Evolutionary conservation across 1,140 invertebrate genomes (phyloP).

Genomic region (Drosophila albomicans): DNA sequence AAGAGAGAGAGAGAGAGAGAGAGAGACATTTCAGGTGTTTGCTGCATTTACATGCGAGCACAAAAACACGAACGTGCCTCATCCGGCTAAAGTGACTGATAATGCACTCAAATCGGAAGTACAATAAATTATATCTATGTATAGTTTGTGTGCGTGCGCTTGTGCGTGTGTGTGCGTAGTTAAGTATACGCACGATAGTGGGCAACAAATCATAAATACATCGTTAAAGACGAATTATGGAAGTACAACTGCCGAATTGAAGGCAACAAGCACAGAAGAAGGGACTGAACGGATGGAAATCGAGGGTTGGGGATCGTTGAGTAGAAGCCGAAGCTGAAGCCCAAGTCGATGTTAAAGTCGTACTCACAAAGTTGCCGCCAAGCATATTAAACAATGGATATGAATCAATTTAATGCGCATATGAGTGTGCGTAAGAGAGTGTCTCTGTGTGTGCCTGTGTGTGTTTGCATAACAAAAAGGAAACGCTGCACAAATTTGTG

Average conservation of each 20-base stretch:
- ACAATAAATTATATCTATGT: constrained; percentile 36
- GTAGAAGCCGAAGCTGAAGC: too few relatives aligned
- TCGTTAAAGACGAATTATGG: constrained; percentile 74
- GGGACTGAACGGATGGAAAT: background rate
- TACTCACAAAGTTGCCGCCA: constrained; percentile 58
- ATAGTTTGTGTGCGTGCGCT: too few relatives aligned
- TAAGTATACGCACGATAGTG: constrained; percentile 57
- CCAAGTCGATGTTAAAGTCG: background rate
- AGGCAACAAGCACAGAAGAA: constrained; percentile 17
- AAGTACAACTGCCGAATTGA: constrained; percentile 62
- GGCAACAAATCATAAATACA: constrained; percentile 70
- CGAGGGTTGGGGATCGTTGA: background rate
- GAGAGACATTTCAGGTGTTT: constrained; percentile 13
- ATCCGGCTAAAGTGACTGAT: constrained; percentile 66
- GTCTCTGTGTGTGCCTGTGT: constrained; percentile 19
- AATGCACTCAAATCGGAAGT: constrained; percentile 61
- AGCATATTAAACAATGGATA: constrained; percentile 83
- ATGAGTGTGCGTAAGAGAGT: constrained; percentile 3
- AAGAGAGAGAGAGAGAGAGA: background rate
- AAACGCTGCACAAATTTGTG: constrained; percentile 76
- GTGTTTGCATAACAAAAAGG: constrained; percentile 64
- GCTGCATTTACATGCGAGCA: constrained; percentile 40
- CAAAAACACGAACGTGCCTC: constrained; percentile 40
- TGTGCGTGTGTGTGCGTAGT: constrained; percentile 60
- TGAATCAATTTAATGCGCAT: constrained; percentile 79